Conservation (phyloP, 2,888 invertebrate species). For the Leptopilina syphax region DNA sequence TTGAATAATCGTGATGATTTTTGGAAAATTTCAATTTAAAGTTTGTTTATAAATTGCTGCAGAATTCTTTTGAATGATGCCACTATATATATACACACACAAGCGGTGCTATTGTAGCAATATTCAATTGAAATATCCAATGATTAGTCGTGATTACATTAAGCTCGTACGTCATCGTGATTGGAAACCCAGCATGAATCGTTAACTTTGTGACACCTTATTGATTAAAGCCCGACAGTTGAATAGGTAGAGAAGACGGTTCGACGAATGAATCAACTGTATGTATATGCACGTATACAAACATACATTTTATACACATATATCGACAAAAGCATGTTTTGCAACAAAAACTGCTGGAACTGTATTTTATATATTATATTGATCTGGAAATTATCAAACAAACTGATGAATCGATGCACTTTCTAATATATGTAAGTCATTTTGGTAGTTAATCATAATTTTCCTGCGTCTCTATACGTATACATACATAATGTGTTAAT, state of each 20-base stretch:
- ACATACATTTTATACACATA: no score
- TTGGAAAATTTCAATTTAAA: conserved; percentile 4
- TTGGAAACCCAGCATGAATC: conserved; percentile 36
- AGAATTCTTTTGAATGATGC: background rate
- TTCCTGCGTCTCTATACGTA: background rate
- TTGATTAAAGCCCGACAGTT: conserved; percentile 35
- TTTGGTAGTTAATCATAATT: background rate
- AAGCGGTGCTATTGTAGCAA: background rate
- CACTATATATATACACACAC: background rate
- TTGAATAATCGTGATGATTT: background rate
- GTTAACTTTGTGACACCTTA: conserved; percentile 36
- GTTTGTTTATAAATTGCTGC: conserved; percentile 5
- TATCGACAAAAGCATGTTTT: background rate
- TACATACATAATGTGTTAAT: no score
- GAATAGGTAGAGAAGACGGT: conserved; percentile 20
- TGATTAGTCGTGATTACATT: conserved; percentile 32
- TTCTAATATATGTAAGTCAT: background rate
- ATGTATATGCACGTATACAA: no score
- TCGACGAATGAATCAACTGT: conserved; percentile 22
- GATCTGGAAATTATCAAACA: conserved; percentile 13
- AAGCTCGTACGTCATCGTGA: conserved; percentile 33
- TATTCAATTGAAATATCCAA: conserved; percentile 32
- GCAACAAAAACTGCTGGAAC: conserved; percentile 6
- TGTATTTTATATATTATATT: conserved; percentile 4
- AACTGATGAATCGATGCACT: background rate